These are phyloP conservation scores for Aphaenogaster rudis DNA, from an alignment of 1,140 invertebrate species.

Conservation along the genomic window DNA sequence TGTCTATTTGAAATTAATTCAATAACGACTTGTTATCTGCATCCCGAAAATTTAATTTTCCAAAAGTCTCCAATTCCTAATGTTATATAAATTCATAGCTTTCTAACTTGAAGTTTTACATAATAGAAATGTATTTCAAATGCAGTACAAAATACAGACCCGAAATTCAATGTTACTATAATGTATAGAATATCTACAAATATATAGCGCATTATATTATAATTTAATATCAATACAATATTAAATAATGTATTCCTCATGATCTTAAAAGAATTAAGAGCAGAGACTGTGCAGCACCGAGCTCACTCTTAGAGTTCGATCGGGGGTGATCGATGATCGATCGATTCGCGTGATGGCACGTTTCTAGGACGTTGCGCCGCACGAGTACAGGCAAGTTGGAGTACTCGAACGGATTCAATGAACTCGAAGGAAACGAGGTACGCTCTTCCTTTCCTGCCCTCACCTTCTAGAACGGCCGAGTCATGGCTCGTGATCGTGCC, in stretches of 20 bases:
- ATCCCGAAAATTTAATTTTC: neutral
- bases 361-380: constrained; percentile 71
- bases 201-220: neutral
- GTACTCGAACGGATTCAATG: constrained; percentile 76
- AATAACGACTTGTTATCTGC: neutral
- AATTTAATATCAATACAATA: neutral
- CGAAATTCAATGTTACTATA: neutral
- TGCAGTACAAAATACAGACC: neutral
- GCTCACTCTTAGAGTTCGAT: constrained; percentile 59
- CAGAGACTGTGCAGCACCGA: neutral
- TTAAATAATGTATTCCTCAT: neutral
- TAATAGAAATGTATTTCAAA: neutral
- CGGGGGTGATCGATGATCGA: constrained; percentile 75
- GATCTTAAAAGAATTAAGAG: neutral
- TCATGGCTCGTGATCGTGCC: constrained; percentile 79
- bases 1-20: neutral
- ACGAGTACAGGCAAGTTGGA: constrained; percentile 65
- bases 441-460: constrained; percentile 69
- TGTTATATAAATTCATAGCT: neutral
- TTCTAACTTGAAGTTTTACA: neutral
- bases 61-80: neutral
- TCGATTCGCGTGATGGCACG: constrained; percentile 70
- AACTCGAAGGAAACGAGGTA: constrained; percentile 74
- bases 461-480: constrained; percentile 76
- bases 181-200: neutral